Conservation (phyloP, 2,797 vertebrate genomes). For the Coregonus ussuriensis region DNA sequence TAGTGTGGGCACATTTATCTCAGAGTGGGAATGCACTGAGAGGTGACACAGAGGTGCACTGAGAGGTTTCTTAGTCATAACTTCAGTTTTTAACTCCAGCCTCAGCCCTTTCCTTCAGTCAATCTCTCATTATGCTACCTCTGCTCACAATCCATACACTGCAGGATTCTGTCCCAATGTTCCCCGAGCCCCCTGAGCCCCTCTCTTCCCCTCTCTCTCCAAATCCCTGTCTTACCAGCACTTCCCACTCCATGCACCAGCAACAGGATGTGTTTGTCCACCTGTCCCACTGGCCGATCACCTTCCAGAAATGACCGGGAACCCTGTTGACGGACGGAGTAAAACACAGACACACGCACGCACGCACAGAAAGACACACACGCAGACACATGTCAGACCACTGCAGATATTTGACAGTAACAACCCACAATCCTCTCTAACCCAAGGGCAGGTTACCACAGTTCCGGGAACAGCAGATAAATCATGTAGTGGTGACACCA, state of each 20-base stretch:
- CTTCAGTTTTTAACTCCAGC: neutral
- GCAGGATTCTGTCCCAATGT: neutral
- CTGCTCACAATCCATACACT: neutral
- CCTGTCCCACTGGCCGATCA: slow-evolving; percentile 89
- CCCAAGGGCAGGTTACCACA: slow-evolving; percentile 25
- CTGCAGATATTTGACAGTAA: slow-evolving; percentile 14
- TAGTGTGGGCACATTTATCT: neutral
- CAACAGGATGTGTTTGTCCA: slow-evolving; percentile 95
- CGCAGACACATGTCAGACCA: neutral
- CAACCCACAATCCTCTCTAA: slow-evolving; percentile 10
- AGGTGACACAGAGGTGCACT: neutral
- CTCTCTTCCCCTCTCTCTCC: neutral
- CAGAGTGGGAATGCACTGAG: neutral
- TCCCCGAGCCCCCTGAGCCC: too few relatives aligned
- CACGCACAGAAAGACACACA: neutral
- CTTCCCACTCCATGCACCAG: slow-evolving; percentile 93
- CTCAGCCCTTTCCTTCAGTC: neutral
- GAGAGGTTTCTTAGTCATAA: neutral
- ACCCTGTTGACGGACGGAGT: slow-evolving; percentile 67
- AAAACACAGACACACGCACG: neutral
- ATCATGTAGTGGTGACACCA: too few relatives aligned
- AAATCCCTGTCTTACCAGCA: slow-evolving; percentile 78
- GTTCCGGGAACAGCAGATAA: slow-evolving; percentile 22
- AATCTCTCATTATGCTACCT: neutral
- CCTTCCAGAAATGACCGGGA: slow-evolving; percentile 87